A percentile compares a stretch with the other conserved stretches of the same genome.
Evolutionary conservation across 2,113 vertebrate genomes (phyloP).

Genomic region (Archocentrus centrarchus): DNA sequence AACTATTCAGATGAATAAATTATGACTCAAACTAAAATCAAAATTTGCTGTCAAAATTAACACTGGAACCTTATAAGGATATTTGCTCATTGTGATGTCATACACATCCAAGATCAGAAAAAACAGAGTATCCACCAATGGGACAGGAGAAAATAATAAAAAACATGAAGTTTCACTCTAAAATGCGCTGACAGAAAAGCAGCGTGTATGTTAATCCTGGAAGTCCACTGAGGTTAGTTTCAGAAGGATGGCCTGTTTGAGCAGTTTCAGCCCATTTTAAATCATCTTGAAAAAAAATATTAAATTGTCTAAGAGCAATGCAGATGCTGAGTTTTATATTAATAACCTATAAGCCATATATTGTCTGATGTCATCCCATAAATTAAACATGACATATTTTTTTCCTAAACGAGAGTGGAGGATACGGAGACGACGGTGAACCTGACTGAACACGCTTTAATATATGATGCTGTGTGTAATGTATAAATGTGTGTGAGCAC

Average conservation of each 20-base stretch:
- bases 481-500: not conserved
- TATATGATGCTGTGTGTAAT: not conserved
- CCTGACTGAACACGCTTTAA: not conserved
- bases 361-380: not conserved
- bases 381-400: not conserved
- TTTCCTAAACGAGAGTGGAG: not conserved
- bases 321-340: not conserved
- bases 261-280: rapidly evolving
- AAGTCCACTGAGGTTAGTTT: not conserved
- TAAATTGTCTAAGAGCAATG: not conserved
- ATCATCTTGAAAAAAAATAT: too few species aligned
- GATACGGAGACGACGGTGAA: rapidly evolving
- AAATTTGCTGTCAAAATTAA: too few species aligned
- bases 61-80: not conserved
- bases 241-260: not conserved
- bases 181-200: not conserved
- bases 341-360: not conserved
- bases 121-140: not conserved
- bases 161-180: not conserved
- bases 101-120: rapidly evolving
- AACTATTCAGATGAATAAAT: too few species aligned
- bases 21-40: too few species aligned
- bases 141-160: rapidly evolving
- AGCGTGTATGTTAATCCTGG: not conserved
- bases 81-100: not conserved